These are phyloP conservation scores for Colinus virginianus DNA, from an alignment of 2,113 vertebrate genomes.

Conservation along the genomic window DNA sequence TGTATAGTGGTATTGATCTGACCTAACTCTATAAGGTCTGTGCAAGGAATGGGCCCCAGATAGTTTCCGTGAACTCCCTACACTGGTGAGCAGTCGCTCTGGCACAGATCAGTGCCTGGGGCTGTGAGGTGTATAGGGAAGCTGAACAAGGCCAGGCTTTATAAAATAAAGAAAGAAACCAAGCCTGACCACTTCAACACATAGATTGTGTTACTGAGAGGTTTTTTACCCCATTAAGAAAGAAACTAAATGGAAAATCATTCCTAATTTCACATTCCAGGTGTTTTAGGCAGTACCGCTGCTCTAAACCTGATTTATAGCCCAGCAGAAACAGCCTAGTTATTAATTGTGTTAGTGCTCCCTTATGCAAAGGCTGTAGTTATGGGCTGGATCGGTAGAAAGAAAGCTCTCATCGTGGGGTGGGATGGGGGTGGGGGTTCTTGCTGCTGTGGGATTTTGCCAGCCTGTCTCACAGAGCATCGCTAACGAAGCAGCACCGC, in stretches of 20 bases:
- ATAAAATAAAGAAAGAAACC: not conserved
- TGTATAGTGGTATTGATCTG: not conserved
- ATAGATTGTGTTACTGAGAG: not conserved
- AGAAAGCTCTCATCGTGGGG: not conserved
- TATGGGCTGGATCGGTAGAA: not conserved
- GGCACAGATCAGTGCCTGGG: constrained; percentile 2
- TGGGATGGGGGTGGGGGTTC: not conserved
- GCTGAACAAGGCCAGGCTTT: not conserved
- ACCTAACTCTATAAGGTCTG: not conserved
- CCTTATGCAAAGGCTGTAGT: not conserved
- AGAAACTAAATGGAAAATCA: not conserved
- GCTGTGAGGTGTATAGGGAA: constrained; percentile 4
- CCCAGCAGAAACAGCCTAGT: not conserved
- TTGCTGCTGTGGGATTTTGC: not conserved
- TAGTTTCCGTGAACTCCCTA: not conserved
- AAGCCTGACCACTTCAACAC: not conserved
- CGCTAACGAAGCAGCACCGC: not conserved
- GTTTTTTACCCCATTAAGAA: not conserved
- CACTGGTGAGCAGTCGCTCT: not conserved
- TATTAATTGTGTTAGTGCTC: not conserved
- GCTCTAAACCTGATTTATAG: not conserved
- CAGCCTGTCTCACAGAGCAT: not conserved
- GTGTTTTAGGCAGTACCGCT: not conserved
- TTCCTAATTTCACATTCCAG: not conserved
- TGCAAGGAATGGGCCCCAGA: not conserved